Evolutionary conservation across 2,888 invertebrate genomes (phyloP).

Genomic region (Masnerella sp.): DNA sequence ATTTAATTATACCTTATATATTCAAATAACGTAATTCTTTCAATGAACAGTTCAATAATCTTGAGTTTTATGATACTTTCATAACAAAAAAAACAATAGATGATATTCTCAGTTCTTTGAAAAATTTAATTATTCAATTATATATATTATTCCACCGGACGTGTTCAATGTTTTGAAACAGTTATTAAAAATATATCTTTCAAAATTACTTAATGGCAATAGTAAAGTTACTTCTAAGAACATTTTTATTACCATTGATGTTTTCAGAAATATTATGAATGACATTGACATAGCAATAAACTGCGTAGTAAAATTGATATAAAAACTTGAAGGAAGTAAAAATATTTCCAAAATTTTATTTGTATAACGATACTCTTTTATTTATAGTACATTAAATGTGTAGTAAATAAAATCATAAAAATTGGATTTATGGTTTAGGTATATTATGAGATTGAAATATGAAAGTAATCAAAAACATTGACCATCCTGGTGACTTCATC

Average conservation of each 20-base stretch:
- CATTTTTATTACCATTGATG: slow-evolving; percentile 8
- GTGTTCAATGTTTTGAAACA: slow-evolving; percentile 27
- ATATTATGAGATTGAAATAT: not conserved
- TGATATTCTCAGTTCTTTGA: not conserved
- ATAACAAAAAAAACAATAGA: not conserved
- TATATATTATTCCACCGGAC: slow-evolving; percentile 9
- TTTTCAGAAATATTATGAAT: slow-evolving; percentile 7
- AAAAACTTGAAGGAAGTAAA: not conserved
- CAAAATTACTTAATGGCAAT: slow-evolving; percentile 1
- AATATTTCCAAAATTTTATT: not conserved
- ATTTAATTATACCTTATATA: too few relatives aligned
- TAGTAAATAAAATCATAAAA: too few relatives aligned
- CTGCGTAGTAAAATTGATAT: not conserved
- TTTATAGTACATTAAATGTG: too few relatives aligned
- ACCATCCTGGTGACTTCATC: slow-evolving; percentile 4
- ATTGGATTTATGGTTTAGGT: not conserved
- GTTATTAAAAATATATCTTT: not conserved
- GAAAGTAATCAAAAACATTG: slow-evolving; percentile 21
- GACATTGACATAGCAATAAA: slow-evolving; percentile 15
- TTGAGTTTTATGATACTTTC: not conserved
- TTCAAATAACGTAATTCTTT: not conserved
- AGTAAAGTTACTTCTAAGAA: not conserved
- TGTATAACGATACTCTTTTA: not conserved
- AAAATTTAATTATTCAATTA: slow-evolving; percentile 35
- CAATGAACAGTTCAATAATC: not conserved